phyloP scores from a whole-genome alignment of 2,888 invertebrate species.

The Drosophila birchii region DNA sequence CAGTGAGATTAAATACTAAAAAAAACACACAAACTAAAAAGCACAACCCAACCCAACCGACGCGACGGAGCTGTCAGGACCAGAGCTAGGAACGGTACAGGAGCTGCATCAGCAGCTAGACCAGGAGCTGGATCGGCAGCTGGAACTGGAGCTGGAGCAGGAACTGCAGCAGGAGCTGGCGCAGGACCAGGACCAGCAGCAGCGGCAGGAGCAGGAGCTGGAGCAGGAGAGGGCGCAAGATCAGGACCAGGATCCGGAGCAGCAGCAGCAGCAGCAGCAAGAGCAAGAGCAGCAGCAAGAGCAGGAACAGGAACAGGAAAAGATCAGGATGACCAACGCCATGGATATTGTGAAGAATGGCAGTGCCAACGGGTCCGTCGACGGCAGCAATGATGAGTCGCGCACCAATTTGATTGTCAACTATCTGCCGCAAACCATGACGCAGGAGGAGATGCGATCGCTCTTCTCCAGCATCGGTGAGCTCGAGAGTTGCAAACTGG shows the following conservation, averaged over 20 bases:
- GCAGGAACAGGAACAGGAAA: constrained; percentile 18
- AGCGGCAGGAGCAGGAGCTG: neutral
- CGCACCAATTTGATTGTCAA: constrained; percentile 98
- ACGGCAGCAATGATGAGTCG: constrained; percentile 94
- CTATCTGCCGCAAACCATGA: constrained; percentile 96
- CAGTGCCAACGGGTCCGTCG: constrained; percentile 84
- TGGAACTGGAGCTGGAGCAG: constrained; percentile 18
- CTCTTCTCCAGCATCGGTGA: constrained; percentile 98
- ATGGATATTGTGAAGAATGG: constrained; percentile 93
- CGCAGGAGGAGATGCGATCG: constrained; percentile 97
- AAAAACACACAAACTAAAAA: constrained; percentile 45
- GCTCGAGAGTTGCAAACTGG: constrained; percentile 98
- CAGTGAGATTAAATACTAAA: constrained; percentile 82
- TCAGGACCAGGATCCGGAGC: neutral
- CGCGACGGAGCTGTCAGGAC: constrained; percentile 13
- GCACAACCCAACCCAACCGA: constrained; percentile 17
- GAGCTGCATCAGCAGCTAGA: constrained; percentile 11
- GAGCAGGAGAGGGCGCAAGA: neutral
- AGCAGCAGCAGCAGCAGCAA: neutral
- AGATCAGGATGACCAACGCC: constrained; percentile 84
- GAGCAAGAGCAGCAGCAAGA: neutral
- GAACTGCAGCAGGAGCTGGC: constrained; percentile 10
- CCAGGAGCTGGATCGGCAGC: constrained; percentile 15
- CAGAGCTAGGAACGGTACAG: constrained; percentile 9
- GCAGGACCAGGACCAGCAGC: constrained; percentile 3